phyloP scores from a whole-genome alignment of 2,888 invertebrate genomes.

The Oscheius sp. region DNA sequence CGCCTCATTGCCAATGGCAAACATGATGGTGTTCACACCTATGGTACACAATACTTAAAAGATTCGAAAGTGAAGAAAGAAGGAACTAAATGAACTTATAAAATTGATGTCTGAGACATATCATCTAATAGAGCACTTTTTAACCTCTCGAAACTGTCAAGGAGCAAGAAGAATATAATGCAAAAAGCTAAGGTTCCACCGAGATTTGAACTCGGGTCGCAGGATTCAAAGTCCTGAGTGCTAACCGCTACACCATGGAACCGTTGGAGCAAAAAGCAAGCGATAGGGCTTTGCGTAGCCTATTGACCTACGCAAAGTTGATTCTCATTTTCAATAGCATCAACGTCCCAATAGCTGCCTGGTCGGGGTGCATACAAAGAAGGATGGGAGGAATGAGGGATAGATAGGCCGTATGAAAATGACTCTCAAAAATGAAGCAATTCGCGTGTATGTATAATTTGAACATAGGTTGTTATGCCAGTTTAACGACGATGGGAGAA shows the following conservation, averaged over 20 bases:
- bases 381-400: background rate
- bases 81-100: background rate
- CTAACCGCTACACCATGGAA: constrained; percentile 53
- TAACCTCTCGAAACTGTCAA: too few species aligned
- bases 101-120: too few species aligned
- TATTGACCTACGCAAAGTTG: background rate
- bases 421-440: constrained; percentile 1
- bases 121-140: too few species aligned
- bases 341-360: too few species aligned
- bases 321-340: background rate
- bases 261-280: too few species aligned
- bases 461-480: constrained; percentile 7
- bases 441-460: constrained; percentile 8
- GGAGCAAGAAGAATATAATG: constrained; percentile 2
- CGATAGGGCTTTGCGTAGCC: too few species aligned
- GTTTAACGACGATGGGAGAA: constrained; percentile 1
- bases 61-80: background rate
- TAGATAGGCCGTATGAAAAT: background rate
- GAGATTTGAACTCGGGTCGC: constrained; percentile 41
- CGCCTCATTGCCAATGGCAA: constrained; percentile 24
- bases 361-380: too few species aligned
- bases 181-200: constrained; percentile 51
- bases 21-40: constrained; percentile 18
- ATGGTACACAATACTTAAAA: background rate
- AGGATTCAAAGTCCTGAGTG: constrained; percentile 56